A percentile compares a stretch with the other conserved stretches of the same genome.
Conservation (phyloP, 2,797 vertebrate genomes). For the Falco columbarius region DNA sequence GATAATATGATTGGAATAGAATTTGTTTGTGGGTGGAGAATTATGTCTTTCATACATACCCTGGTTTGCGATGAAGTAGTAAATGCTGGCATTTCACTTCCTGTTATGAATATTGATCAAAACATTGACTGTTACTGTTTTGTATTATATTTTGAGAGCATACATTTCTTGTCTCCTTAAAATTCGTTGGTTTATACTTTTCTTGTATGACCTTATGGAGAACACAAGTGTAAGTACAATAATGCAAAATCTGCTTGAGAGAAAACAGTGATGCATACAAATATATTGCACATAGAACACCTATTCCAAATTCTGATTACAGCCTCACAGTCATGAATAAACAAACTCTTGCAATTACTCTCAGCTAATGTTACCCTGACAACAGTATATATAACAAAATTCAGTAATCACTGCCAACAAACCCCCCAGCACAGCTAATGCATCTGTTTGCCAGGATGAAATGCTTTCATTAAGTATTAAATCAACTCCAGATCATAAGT, state of each 20-base stretch:
- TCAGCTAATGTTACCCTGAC: slow-evolving; percentile 37
- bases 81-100: background rate
- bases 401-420: slow-evolving; percentile 27
- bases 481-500: background rate
- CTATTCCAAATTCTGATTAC: slow-evolving; percentile 6
- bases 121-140: background rate
- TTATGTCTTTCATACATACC: background rate
- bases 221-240: background rate
- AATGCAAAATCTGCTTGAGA: background rate
- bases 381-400: slow-evolving; percentile 49
- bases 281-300: background rate
- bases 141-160: background rate
- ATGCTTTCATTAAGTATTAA: slow-evolving; percentile 34
- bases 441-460: slow-evolving; percentile 25
- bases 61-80: background rate
- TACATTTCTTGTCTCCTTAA: background rate
- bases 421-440: background rate
- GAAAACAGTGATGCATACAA: background rate
- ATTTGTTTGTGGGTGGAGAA: background rate
- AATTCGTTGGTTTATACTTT: background rate
- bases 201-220: background rate
- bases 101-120: background rate
- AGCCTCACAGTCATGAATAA: slow-evolving; percentile 36
- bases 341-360: slow-evolving; percentile 20
- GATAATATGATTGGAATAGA: background rate